These are phyloP conservation scores for Onychorhynchus coronatus DNA, from an alignment of 2,113 vertebrate genomes.

Conservation along the genomic window DNA sequence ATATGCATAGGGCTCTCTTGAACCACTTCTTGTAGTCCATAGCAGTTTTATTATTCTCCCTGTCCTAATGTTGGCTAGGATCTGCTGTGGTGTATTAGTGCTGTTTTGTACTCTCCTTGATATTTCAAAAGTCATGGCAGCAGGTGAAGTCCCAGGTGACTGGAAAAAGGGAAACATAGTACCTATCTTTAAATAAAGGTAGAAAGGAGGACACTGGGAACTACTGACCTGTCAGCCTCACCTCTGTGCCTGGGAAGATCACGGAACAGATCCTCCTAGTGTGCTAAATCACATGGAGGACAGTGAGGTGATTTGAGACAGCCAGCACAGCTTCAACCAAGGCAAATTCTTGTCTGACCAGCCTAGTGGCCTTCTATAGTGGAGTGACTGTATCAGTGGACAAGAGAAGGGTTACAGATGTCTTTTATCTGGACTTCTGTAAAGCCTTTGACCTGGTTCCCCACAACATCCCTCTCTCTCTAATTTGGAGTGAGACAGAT, in stretches of 20 bases:
- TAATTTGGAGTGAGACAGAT: background rate
- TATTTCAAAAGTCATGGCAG: background rate
- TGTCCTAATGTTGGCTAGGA: background rate
- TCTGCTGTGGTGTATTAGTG: background rate
- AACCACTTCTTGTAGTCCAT: background rate
- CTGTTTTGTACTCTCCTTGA: background rate
- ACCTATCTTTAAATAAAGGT: background rate
- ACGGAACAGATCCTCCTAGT: background rate
- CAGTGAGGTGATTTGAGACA: background rate
- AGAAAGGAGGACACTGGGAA: background rate
- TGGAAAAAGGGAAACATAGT: background rate
- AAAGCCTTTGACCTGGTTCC: background rate
- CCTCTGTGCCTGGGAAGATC: background rate
- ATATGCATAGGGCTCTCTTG: background rate
- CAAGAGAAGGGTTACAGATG: too few relatives aligned
- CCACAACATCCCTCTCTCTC: background rate
- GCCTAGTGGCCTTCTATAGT: background rate
- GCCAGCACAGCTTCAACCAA: accelerated
- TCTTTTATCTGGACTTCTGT: background rate
- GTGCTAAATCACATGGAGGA: background rate
- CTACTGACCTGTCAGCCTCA: background rate
- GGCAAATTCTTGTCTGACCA: background rate
- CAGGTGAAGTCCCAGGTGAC: background rate
- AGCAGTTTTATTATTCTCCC: background rate
- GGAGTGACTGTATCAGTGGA: background rate